Percentiles rank a stretch among this genome's conserved stretches.
Evolutionary conservation across 1,140 invertebrate genomes (phyloP).

Genomic region (Parasteatoda tepidariorum): DNA sequence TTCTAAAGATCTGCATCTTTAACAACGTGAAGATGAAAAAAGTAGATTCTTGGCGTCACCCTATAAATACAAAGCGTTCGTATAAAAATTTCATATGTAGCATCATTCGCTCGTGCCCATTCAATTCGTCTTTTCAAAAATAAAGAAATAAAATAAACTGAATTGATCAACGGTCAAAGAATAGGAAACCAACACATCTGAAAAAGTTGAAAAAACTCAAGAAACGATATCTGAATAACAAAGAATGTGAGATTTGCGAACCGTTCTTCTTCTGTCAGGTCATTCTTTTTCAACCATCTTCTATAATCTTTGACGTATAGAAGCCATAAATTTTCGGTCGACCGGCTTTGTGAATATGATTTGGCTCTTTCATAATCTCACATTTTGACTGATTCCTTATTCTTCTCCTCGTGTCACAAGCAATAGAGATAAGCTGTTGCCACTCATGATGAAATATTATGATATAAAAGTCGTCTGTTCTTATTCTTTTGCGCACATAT

Average conservation of each 20-base stretch:
- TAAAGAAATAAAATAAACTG: neutral
- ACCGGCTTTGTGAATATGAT: conserved; percentile 3
- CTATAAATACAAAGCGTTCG: neutral
- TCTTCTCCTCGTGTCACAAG: neutral
- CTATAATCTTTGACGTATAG: conserved; percentile 8
- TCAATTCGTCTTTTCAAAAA: neutral
- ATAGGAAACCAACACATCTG: neutral
- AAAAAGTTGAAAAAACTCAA: neutral
- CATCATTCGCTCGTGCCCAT: neutral
- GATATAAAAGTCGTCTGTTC: neutral
- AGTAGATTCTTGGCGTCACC: neutral
- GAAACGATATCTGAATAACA: conserved; percentile 45
- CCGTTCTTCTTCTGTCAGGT: conserved; percentile 25
- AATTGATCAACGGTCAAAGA: neutral
- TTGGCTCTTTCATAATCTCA: neutral
- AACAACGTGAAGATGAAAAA: neutral
- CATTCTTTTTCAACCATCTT: conserved; percentile 32
- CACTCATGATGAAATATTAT: neutral
- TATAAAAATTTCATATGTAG: neutral
- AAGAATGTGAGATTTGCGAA: conserved; percentile 19
- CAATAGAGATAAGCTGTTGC: neutral
- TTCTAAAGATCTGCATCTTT: neutral
- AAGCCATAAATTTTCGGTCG: conserved; percentile 9
- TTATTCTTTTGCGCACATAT: neutral
- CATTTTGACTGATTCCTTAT: neutral